Conservation (phyloP, 2,113 vertebrate species). For the Dromas ardeola region DNA sequence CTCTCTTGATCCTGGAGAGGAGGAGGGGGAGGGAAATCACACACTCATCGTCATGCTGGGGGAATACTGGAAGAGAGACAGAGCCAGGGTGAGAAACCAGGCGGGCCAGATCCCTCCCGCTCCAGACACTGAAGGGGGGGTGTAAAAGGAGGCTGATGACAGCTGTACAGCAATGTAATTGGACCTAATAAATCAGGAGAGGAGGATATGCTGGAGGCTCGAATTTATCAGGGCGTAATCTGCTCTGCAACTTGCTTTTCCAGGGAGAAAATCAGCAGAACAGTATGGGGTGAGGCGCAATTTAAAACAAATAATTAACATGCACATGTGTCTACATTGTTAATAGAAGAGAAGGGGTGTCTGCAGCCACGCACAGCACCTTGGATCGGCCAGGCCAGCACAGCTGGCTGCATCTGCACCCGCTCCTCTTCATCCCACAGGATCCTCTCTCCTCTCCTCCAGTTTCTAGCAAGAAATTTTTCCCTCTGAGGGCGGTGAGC, state of each 20-base stretch:
- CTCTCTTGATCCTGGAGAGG: constrained; percentile 80
- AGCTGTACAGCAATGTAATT: background rate
- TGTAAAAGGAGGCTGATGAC: constrained; percentile 6
- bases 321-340: background rate
- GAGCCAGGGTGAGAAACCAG: constrained; percentile 57
- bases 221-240: background rate
- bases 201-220: background rate
- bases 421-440: background rate
- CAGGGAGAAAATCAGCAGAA: constrained; percentile 23
- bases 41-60: constrained; percentile 99
- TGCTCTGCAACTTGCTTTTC: background rate
- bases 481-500: background rate
- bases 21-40: constrained; percentile 84
- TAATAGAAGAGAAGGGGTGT: background rate
- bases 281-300: background rate
- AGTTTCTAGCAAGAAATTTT: background rate
- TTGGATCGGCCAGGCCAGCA: fast-evolving
- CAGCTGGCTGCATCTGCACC: background rate
- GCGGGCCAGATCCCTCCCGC: background rate
- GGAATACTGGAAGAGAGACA: constrained; percentile 88
- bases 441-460: background rate
- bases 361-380: background rate
- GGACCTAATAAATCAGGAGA: constrained; percentile 2
- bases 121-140: background rate
- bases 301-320: constrained; percentile 26